Percentiles rank a stretch among this genome's conserved stretches.
Conservation (phyloP, 2,113 vertebrate species). For the Zosterops borbonicus region DNA sequence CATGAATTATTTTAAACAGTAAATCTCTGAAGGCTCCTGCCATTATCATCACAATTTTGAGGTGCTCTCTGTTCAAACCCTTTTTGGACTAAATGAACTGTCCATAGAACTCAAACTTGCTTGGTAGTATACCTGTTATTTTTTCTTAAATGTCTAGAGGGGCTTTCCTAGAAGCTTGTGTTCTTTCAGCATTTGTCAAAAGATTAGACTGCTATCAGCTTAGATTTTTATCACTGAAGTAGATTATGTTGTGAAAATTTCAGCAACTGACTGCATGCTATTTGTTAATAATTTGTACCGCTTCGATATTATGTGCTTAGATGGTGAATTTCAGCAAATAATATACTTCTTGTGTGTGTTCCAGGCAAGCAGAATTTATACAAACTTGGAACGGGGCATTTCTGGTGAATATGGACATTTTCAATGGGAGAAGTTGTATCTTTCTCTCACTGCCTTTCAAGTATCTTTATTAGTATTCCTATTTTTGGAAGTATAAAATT, state of each 20-base stretch:
- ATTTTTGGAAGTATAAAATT: neutral
- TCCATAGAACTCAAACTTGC: neutral
- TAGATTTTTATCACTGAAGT: neutral
- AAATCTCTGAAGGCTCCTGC: neutral
- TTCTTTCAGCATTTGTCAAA: neutral
- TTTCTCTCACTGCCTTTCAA: neutral
- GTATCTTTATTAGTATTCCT: neutral
- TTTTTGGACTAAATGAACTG: neutral
- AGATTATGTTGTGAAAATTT: neutral
- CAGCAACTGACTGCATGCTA: neutral
- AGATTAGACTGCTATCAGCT: neutral
- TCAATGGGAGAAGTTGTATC: neutral
- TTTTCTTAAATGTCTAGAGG: neutral
- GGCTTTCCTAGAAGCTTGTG: neutral
- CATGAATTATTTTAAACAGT: neutral
- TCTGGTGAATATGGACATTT: neutral
- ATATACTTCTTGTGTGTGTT: neutral
- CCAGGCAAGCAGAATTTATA: neutral
- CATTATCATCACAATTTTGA: neutral
- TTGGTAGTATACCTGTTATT: neutral
- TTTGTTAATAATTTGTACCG: neutral
- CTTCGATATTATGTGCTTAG: neutral
- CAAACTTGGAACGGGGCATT: neutral
- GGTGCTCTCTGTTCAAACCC: neutral
- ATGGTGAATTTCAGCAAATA: neutral